These are phyloP conservation scores for Carduelis carduelis DNA, from an alignment of 2,797 vertebrate species.

Conservation along the genomic window DNA sequence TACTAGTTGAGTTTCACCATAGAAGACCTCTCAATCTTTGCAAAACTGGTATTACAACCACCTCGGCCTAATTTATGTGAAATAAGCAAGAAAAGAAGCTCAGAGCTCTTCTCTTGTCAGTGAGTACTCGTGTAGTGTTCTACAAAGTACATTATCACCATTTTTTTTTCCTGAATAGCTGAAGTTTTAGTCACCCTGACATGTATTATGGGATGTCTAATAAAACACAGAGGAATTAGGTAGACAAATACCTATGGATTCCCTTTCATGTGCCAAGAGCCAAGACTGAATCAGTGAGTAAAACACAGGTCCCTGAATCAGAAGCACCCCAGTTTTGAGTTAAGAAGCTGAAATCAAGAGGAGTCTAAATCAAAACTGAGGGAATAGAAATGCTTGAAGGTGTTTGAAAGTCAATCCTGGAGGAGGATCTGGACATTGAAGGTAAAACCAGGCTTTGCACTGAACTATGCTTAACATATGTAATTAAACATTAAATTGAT, in stretches of 20 bases:
- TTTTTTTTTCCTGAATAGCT: background rate
- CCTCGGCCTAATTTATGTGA: background rate
- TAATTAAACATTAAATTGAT: background rate
- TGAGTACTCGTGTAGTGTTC: background rate
- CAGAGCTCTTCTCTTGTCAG: background rate
- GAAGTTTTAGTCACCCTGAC: background rate
- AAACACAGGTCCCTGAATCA: background rate
- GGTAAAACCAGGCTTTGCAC: background rate
- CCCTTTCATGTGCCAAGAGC: rapidly evolving
- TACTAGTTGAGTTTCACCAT: background rate
- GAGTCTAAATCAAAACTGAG: background rate
- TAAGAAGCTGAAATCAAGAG: background rate
- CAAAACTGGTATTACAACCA: background rate
- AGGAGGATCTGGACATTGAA: background rate
- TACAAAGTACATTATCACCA: background rate
- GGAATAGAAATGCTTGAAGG: background rate
- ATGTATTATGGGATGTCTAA: background rate
- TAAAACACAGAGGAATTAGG: background rate
- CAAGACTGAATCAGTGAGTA: background rate
- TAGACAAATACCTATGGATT: background rate
- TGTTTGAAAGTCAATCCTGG: background rate
- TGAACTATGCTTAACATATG: background rate
- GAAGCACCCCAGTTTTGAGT: background rate
- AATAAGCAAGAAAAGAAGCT: background rate
- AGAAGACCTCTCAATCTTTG: background rate